Conservation (phyloP, 64 coral and sea anemone genomes). For the Montipora capricornis region DNA sequence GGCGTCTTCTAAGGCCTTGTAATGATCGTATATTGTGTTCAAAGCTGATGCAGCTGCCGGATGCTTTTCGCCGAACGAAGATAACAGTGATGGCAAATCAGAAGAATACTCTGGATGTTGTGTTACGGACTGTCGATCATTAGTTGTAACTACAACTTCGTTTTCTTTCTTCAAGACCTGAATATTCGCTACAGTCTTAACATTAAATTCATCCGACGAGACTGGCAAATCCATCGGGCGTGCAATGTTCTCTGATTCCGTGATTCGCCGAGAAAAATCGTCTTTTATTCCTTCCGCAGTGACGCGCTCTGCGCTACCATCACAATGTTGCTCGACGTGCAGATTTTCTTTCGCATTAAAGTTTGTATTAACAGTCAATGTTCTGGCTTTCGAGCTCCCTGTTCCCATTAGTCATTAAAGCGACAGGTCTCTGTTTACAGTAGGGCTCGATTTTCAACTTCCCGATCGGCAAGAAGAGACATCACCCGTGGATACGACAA, state of each 20-base stretch:
- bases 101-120: background rate
- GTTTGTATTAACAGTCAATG: background rate
- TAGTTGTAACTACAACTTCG: background rate
- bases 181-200: background rate
- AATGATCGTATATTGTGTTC: background rate
- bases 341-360: background rate
- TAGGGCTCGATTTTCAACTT: too few species aligned
- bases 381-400: background rate
- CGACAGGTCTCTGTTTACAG: background rate
- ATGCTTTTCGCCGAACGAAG: slow-evolving; percentile 25
- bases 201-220: background rate
- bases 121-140: background rate
- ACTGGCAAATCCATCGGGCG: background rate
- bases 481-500: too few species aligned
- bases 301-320: too few species aligned
- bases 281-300: background rate
- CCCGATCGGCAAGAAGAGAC: too few species aligned
- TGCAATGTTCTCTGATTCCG: background rate
- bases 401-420: background rate
- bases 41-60: background rate
- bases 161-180: background rate
- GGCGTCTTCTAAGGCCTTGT: background rate
- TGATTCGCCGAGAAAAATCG: background rate
- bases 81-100: background rate
- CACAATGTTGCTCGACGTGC: too few species aligned